A percentile compares a stretch with the other conserved stretches of the same genome.
Conservation (phyloP, 2,113 vertebrate genomes). For the Hucho hucho region DNA sequence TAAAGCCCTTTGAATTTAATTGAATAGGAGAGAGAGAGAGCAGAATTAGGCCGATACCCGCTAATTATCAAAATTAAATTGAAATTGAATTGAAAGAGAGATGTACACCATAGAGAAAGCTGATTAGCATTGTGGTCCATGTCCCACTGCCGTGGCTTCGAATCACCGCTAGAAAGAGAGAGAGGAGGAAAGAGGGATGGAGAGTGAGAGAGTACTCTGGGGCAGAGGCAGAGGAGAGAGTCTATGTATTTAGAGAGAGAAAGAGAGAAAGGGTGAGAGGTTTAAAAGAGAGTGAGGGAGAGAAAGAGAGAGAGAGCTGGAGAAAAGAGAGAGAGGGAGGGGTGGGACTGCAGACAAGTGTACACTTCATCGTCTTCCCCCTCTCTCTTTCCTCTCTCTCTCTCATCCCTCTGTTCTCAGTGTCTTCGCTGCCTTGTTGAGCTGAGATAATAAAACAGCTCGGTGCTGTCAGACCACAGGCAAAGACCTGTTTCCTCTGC, state of each 20-base stretch:
- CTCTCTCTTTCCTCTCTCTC: background rate
- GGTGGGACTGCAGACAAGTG: background rate
- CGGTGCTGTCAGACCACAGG: background rate
- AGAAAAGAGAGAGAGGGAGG: background rate
- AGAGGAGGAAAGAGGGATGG: slow-evolving; percentile 2
- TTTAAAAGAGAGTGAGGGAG: too few species aligned
- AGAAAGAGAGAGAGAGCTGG: slow-evolving; percentile 7
- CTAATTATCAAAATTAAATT: too few species aligned
- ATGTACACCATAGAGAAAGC: slow-evolving; percentile 19
- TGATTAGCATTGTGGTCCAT: slow-evolving; percentile 75
- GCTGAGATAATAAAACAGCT: slow-evolving; percentile 3
- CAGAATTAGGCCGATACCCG: too few species aligned
- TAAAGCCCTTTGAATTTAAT: too few species aligned
- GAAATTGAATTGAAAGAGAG: background rate
- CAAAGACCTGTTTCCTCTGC: background rate
- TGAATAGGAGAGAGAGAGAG: slow-evolving; percentile 3
- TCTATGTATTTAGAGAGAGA: slow-evolving; percentile 9
- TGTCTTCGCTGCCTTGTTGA: background rate
- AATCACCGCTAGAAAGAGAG: slow-evolving; percentile 18
- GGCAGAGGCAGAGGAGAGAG: slow-evolving; percentile 14
- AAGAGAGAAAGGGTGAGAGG: slow-evolving; percentile 15
- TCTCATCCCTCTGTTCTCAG: slow-evolving; percentile 2
- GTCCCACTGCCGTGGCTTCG: slow-evolving; percentile 67
- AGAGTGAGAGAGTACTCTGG: slow-evolving; percentile 24
- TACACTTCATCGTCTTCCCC: background rate